Evolutionary conservation across 2,797 vertebrate genomes (phyloP).

Genomic region (Diplodus puntazzo): DNA sequence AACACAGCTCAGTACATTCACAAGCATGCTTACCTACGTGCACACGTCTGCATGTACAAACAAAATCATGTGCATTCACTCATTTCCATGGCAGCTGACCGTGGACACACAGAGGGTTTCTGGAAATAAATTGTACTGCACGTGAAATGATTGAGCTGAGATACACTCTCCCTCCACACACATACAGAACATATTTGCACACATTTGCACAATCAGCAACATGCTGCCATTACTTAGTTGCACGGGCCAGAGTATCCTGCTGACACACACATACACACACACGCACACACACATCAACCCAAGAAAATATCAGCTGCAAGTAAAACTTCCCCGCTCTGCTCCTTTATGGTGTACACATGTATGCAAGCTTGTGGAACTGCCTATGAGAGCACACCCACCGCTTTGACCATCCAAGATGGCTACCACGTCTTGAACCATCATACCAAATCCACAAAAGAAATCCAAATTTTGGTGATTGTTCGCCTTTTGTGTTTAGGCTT

Average conservation of each 20-base stretch:
- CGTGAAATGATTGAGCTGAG: slow-evolving; percentile 42
- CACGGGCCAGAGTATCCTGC: slow-evolving; percentile 8
- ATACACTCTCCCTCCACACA: slow-evolving; percentile 11
- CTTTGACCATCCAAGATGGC: slow-evolving; percentile 18
- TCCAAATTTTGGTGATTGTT: neutral
- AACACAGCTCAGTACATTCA: slow-evolving; percentile 42
- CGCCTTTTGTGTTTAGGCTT: neutral
- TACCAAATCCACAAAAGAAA: too few species aligned
- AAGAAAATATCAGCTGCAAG: neutral
- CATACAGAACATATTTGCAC: slow-evolving; percentile 9
- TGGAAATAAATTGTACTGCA: slow-evolving; percentile 38
- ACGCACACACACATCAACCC: slow-evolving; percentile 17
- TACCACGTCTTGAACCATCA: slow-evolving; percentile 14
- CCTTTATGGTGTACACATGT: neutral
- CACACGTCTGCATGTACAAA: slow-evolving; percentile 18
- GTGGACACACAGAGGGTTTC: slow-evolving; percentile 21
- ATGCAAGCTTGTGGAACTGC: neutral
- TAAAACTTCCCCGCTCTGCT: neutral
- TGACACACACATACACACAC: slow-evolving; percentile 1
- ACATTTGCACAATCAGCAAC: slow-evolving; percentile 51
- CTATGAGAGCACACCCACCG: slow-evolving; percentile 19
- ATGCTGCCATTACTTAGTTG: slow-evolving; percentile 17
- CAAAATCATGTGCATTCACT: slow-evolving; percentile 20
- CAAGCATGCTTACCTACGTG: slow-evolving; percentile 23
- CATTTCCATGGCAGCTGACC: slow-evolving; percentile 46